A percentile compares a stretch with the other conserved stretches of the same genome.
Evolutionary conservation across 2,113 vertebrate genomes (phyloP).

Genomic region (Cyphomyrus plagiostoma): DNA sequence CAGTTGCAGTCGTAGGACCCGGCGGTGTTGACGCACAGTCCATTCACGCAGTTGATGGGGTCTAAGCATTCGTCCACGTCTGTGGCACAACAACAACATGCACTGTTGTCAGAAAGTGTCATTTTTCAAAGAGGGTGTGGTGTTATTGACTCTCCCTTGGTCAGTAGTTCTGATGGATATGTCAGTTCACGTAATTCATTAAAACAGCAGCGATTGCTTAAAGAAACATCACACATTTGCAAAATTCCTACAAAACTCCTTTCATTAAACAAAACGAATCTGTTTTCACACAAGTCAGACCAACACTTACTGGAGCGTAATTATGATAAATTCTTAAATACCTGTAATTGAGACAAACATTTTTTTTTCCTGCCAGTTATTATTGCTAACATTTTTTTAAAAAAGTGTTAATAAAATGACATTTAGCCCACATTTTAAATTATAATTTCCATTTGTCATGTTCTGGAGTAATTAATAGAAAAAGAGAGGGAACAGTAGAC

Average conservation of each 20-base stretch:
- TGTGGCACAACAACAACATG: slow-evolving; percentile 34
- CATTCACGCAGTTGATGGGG: slow-evolving; percentile 78
- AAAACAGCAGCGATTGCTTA: background rate
- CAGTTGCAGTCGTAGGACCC: slow-evolving; percentile 78
- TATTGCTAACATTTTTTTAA: background rate
- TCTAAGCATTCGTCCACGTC: slow-evolving; percentile 76
- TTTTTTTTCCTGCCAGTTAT: background rate
- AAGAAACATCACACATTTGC: background rate
- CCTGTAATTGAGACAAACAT: background rate
- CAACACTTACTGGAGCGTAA: background rate
- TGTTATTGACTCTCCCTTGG: too few relatives aligned
- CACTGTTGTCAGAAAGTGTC: background rate
- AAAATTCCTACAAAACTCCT: background rate
- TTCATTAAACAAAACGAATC: background rate
- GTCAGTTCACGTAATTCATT: background rate
- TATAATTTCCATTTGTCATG: background rate
- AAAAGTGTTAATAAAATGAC: background rate
- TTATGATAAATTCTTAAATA: background rate
- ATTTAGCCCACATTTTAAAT: background rate
- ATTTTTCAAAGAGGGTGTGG: background rate
- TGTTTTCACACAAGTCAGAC: background rate
- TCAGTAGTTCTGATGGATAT: background rate
- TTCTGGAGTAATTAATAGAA: background rate
- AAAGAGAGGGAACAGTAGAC: background rate
- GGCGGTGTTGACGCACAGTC: slow-evolving; percentile 71